phyloP scores from a whole-genome alignment of 2,113 vertebrate genomes.

The Rhabdornis inornatus region DNA sequence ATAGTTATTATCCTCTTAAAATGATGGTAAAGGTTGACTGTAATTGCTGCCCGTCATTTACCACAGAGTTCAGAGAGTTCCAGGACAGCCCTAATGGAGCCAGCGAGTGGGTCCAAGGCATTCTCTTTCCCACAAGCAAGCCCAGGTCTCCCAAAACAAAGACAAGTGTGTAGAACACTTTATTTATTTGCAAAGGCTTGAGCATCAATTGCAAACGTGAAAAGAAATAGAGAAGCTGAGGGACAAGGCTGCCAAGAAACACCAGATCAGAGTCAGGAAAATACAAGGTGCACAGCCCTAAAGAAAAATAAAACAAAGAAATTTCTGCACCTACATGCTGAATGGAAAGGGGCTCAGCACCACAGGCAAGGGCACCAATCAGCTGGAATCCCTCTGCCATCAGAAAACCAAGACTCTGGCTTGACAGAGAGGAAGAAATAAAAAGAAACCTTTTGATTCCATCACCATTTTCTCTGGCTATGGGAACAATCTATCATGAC shows the following conservation, averaged over 20 bases:
- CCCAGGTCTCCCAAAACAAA: not conserved
- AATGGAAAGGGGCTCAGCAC: not conserved
- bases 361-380: not conserved
- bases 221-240: not conserved
- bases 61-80: not conserved
- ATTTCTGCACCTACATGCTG: not conserved
- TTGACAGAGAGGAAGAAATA: not conserved
- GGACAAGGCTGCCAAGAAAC: not conserved
- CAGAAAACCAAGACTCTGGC: not conserved
- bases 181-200: not conserved
- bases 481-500: conserved; percentile 17
- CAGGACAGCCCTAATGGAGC: not conserved
- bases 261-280: not conserved
- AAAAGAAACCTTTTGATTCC: not conserved
- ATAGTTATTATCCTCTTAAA: conserved; percentile 14
- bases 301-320: not conserved
- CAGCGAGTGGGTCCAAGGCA: fast-evolving
- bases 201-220: not conserved
- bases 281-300: not conserved
- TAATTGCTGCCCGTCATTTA: not conserved
- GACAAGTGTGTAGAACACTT: not conserved
- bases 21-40: not conserved
- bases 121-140: not conserved
- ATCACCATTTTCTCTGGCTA: conserved; percentile 2
- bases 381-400: not conserved